Evolutionary conservation across 2,113 vertebrate genomes (phyloP), one percentile per base, ranked within the genome.

Genomic region (Erythrocebus patas): DNA sequence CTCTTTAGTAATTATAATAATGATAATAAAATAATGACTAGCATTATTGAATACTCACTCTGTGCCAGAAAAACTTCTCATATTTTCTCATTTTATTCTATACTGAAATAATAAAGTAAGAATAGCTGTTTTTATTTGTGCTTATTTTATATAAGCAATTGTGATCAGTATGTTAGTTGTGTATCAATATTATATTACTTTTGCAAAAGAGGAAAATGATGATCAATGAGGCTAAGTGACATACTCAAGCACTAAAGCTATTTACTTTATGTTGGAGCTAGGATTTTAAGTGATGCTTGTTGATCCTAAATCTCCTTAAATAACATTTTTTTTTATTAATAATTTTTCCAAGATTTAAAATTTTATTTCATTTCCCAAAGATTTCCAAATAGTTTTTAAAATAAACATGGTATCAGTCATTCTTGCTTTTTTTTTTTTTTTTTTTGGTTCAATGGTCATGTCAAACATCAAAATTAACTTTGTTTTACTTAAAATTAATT

Each of bases 31-130:
- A 83, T 82, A 89, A 93, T 85, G 80, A 57, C 38, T 66, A 57
- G 0, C 43, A 92, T 66, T 80, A 89, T 25, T 23, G 17, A 59
- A 45, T 27, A 79, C 23, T 55, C 20, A 78, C 14, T 72, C 16
- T 89, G 20, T 89, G 18, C 43, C 27, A 75, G 48, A 48, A 5
- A 35, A 66, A 72, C 9, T 82, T 89, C 27, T 82, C 23, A 43
- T n/a, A 45, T 76, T 81, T 96, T 48, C 7, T n/a, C 9, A 92
- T 83, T 92, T 96, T 94, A 96, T 50, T 32, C 23, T 3, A 80
- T 43, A 48, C 20, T 92, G 83, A 94, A 79, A 72, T 79, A 89
- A 80, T 73, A 94, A 88, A 97, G 10, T 79, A 78, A 48, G 59
- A 64, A 14, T 57, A 45, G 48, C 32, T 87, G 11, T 45, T 70